Evolutionary conservation across 2,113 vertebrate species (phyloP).

Genomic region (Vireo altiloquus): DNA sequence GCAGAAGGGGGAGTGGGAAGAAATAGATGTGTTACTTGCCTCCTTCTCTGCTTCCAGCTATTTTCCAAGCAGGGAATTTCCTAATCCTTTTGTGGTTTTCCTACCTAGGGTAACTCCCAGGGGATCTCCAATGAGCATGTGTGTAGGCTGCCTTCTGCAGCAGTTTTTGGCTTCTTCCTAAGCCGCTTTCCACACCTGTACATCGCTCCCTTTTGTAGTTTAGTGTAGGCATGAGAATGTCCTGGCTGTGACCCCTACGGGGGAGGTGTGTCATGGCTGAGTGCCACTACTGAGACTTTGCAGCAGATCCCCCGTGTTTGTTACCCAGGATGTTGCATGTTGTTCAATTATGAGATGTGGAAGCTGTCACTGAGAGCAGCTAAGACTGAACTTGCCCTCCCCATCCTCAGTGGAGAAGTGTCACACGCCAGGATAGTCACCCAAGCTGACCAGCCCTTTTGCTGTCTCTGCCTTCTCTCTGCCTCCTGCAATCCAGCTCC

Average conservation of each 20-base stretch:
- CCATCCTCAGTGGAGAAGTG: background rate
- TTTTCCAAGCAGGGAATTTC: constrained; percentile 27
- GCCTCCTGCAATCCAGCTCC: background rate
- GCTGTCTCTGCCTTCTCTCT: background rate
- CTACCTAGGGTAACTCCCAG: background rate
- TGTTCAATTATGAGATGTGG: background rate
- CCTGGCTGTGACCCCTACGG: background rate
- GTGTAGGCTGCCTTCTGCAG: background rate
- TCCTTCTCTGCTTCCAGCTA: background rate
- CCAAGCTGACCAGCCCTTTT: background rate
- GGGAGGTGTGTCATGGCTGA: background rate
- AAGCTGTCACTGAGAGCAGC: background rate
- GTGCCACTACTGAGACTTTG: background rate
- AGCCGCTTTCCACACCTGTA: background rate
- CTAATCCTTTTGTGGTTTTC: constrained; percentile 10
- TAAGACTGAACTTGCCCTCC: background rate
- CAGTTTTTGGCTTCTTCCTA: background rate
- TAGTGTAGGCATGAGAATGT: background rate
- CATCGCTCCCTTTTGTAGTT: background rate
- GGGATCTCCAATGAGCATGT: background rate
- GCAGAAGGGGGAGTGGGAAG: background rate
- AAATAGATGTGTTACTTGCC: background rate
- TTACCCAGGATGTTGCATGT: background rate
- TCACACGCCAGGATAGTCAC: too few species aligned
- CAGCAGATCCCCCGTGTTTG: background rate